Conservation (phyloP, 2,797 vertebrate species). For the Poliocrania exsul region DNA sequence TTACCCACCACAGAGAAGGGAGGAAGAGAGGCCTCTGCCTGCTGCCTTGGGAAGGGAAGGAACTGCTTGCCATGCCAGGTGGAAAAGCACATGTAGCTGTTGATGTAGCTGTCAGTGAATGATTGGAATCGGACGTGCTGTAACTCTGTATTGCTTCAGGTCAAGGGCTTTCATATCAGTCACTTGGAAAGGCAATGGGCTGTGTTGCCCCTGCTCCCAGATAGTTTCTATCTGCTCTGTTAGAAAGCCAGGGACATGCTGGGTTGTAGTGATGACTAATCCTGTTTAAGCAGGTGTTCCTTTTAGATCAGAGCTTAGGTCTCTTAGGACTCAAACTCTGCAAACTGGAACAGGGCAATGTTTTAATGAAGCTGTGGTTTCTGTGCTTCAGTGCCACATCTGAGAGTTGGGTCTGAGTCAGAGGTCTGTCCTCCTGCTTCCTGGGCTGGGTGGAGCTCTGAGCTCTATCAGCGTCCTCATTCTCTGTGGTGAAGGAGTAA, state of each 20-base stretch:
- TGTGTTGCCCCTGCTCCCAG: background rate
- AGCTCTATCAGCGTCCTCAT: background rate
- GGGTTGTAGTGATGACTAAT: slow-evolving; percentile 14
- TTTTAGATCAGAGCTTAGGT: slow-evolving; percentile 18
- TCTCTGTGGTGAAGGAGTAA: background rate
- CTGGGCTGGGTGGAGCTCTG: slow-evolving; percentile 39
- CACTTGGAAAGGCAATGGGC: background rate
- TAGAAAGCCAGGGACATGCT: background rate
- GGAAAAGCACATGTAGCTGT: background rate
- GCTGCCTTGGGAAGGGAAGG: background rate
- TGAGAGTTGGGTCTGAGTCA: slow-evolving; percentile 44
- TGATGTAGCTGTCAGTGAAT: background rate
- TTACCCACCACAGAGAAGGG: background rate
- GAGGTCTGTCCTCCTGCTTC: slow-evolving; percentile 25
- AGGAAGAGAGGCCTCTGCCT: background rate
- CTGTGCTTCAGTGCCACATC: slow-evolving; percentile 39
- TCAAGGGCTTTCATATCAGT: slow-evolving; percentile 35
- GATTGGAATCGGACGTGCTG: background rate
- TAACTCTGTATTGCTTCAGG: slow-evolving; percentile 28
- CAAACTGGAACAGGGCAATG: background rate
- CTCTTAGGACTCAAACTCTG: background rate
- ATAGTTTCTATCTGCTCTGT: background rate
- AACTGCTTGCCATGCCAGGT: background rate
- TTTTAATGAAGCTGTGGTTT: slow-evolving; percentile 49
- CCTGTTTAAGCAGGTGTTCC: slow-evolving; percentile 41